Evolutionary conservation across 2,888 invertebrate species (phyloP).

Genomic region (Pristionchus japonicus): DNA sequence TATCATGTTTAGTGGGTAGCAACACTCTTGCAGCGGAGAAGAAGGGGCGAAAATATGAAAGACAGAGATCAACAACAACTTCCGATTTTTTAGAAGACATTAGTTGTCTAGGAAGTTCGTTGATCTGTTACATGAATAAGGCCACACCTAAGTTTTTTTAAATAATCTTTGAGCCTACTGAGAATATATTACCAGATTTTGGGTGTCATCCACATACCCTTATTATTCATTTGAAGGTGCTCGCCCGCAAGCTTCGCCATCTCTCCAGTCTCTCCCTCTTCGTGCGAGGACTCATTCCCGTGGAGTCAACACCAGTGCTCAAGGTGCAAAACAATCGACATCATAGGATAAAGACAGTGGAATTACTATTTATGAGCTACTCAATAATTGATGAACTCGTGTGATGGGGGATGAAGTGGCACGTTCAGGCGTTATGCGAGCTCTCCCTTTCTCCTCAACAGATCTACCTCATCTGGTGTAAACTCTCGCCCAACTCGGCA

Average conservation of each 20-base stretch:
- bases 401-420: neutral
- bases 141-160: no score
- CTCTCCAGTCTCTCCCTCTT: constrained; percentile 62
- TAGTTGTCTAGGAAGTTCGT: no score
- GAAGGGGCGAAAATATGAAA: neutral
- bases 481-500: constrained; percentile 56
- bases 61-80: neutral
- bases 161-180: no score
- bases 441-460: constrained; percentile 61
- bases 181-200: no score
- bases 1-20: neutral
- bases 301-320: constrained; percentile 65
- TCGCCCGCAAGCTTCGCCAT: constrained; percentile 55
- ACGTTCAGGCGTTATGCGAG: constrained; percentile 46
- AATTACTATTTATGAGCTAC: neutral
- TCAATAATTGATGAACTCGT: neutral
- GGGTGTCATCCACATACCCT: no score
- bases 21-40: neutral
- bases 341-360: neutral
- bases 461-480: constrained; percentile 69
- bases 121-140: no score
- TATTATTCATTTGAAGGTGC: constrained; percentile 49
- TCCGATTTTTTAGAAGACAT: neutral
- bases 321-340: neutral
- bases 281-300: constrained; percentile 66